A percentile compares a stretch with the other conserved stretches of the same genome.
Evolutionary conservation across 2,113 vertebrate genomes (phyloP).

Genomic region (Ardeotis arabs): DNA sequence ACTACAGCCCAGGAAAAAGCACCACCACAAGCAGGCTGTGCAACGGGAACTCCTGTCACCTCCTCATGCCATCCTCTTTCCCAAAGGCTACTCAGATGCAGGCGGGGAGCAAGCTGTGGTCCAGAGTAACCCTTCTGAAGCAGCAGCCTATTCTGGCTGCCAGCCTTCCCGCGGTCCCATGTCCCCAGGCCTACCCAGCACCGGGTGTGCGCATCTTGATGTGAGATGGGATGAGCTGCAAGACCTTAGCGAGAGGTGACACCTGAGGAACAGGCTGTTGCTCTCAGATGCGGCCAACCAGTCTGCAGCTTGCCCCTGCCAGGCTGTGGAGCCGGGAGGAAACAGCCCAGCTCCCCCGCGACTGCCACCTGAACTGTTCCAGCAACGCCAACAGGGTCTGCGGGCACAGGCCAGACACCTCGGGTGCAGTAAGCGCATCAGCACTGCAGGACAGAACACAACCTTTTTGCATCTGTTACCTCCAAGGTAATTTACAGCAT

Average conservation of each 20-base stretch:
- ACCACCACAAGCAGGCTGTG: background rate
- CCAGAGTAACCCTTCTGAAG: background rate
- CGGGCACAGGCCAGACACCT: background rate
- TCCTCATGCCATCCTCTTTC: background rate
- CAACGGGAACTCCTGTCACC: rapidly evolving
- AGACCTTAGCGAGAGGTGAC: background rate
- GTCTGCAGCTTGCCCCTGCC: background rate
- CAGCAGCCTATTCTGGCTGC: background rate
- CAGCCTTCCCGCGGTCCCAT: background rate
- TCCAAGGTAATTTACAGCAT: background rate
- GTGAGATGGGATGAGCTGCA: background rate
- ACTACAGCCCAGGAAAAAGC: background rate
- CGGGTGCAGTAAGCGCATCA: no score
- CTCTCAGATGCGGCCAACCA: background rate
- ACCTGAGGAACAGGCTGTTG: background rate
- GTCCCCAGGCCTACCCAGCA: background rate
- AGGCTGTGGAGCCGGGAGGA: background rate
- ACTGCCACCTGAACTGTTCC: no score
- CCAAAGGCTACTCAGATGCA: background rate
- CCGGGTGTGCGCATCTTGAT: rapidly evolving
- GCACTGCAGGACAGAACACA: background rate
- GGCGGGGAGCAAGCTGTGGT: background rate
- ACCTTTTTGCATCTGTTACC: no score
- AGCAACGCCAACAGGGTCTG: background rate
- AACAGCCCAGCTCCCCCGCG: background rate